These are phyloP conservation scores for Chionodraco myersi DNA, from an alignment of 2,113 vertebrate species.

Conservation along the genomic window DNA sequence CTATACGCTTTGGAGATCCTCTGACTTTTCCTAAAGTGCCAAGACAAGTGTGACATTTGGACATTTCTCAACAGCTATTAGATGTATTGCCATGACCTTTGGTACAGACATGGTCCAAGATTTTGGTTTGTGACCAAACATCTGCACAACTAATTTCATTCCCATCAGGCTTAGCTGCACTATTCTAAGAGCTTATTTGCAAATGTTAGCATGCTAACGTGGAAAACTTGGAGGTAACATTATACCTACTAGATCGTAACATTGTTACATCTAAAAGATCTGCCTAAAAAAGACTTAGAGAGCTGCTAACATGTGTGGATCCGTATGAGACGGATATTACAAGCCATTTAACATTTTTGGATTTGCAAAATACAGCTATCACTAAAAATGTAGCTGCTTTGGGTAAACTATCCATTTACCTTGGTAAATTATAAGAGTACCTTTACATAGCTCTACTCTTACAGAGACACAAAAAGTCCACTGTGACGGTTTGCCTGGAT, in stretches of 20 bases:
- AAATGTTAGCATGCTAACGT: background rate
- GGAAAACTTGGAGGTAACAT: background rate
- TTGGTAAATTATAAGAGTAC: background rate
- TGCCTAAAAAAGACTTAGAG: background rate
- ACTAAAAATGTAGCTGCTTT: background rate
- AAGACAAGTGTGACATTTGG: background rate
- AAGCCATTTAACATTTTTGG: background rate
- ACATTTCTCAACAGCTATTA: background rate
- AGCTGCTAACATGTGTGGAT: background rate
- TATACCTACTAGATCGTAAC: background rate
- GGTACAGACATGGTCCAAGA: background rate
- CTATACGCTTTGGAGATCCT: background rate
- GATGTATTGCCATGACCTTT: background rate
- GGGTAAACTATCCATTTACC: background rate
- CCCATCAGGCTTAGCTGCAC: background rate
- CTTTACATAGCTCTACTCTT: background rate
- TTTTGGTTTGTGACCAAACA: background rate
- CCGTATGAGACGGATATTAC: background rate
- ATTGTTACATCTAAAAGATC: background rate
- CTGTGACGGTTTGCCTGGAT: slow-evolving; percentile 1
- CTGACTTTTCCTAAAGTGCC: background rate
- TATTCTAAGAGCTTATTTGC: background rate
- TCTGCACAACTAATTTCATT: background rate
- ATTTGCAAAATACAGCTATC: background rate
- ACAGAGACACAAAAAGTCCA: slow-evolving; percentile 9